Base-by-base conservation (phyloP, 2,888 invertebrate species). In the Sinopyrophorus schimmeli region DNA sequence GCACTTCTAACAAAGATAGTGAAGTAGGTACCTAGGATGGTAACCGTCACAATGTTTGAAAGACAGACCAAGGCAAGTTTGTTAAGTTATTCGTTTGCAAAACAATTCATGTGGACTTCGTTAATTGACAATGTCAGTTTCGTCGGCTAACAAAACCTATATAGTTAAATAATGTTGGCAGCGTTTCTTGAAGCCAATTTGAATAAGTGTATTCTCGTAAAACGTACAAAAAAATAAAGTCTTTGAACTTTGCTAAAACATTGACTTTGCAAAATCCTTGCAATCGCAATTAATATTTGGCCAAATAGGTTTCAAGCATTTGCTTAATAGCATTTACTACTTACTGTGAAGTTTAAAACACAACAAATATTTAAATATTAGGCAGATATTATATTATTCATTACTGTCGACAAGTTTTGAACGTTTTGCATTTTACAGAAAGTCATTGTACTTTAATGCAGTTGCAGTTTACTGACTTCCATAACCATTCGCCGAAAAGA, bases 211-310 rank as follows among this genome's bases (percentile, higher is more conserved):
- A 35, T 34, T 43, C 34, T 17, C 18, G 26, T 21, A 43, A 41
- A 43, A 34, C 17, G 16, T 21, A 21, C 7, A 11, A 16, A 43
- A 50, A 44, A 50, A 34, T 23, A 23, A 38, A 35, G 51, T 51
- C 51, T 51, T 51, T 51, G 51, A 51, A 51, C 51, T 41, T 47
- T 41, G 27, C 18, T 37, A 20, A 40, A 51, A 34, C 51, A 47
- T 51, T 51, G 51, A 51, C 51, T 51, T 50, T 31, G 48, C 43
- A 27, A 44, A 50, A 46, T 49, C 49, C 27, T 37, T 31, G 20
- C 12, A 12, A 35, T 32, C 21, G 4, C 18, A 42, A 21, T 35
- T 42, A 15, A 42, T 42, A 42, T 16, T 20, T n/a, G n/a, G n/a
- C n/a, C n/a, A n/a, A n/a, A n/a, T n/a, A n/a, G n/a, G n/a, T n/a